Evolutionary conservation across 2,113 vertebrate species (phyloP).

Genomic region (Prionailurus viverrinus): DNA sequence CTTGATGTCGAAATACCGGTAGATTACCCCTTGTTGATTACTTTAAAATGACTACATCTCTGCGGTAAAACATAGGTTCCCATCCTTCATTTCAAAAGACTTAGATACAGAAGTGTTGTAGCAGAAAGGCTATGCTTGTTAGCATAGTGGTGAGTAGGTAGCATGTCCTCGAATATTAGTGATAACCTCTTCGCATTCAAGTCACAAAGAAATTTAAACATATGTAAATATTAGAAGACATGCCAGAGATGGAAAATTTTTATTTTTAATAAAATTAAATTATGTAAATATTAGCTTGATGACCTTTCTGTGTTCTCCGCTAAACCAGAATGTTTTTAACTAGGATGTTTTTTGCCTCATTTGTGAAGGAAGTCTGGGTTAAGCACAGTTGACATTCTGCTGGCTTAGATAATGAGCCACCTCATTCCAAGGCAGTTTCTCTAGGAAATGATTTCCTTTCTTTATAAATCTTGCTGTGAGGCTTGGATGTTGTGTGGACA

Average conservation of each 20-base stretch:
- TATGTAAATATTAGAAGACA: neutral
- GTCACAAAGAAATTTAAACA: constrained; percentile 21
- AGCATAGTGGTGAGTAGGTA: neutral
- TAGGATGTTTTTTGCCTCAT: constrained; percentile 62
- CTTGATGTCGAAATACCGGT: neutral
- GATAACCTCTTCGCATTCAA: constrained; percentile 45
- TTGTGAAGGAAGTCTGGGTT: constrained; percentile 81
- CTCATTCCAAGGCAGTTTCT: constrained; percentile 74
- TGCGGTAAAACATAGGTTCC: neutral
- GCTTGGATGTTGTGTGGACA: constrained; percentile 60
- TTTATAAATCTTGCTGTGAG: constrained; percentile 72
- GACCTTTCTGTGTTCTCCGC: constrained; percentile 66
- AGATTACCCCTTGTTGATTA: neutral
- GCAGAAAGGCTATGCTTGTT: neutral
- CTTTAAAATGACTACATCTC: neutral
- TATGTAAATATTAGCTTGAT: constrained; percentile 69
- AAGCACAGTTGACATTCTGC: constrained; percentile 80
- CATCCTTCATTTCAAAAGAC: neutral
- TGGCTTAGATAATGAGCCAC: constrained; percentile 78
- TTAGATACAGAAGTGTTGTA: neutral
- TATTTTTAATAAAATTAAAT: constrained; percentile 68
- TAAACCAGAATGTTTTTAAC: constrained; percentile 76
- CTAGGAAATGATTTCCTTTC: constrained; percentile 73
- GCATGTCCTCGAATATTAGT: constrained; percentile 14
- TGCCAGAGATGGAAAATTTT: neutral